These are phyloP conservation scores for Macrotis lagotis DNA, from an alignment of 2,113 vertebrate species.

Conservation along the genomic window DNA sequence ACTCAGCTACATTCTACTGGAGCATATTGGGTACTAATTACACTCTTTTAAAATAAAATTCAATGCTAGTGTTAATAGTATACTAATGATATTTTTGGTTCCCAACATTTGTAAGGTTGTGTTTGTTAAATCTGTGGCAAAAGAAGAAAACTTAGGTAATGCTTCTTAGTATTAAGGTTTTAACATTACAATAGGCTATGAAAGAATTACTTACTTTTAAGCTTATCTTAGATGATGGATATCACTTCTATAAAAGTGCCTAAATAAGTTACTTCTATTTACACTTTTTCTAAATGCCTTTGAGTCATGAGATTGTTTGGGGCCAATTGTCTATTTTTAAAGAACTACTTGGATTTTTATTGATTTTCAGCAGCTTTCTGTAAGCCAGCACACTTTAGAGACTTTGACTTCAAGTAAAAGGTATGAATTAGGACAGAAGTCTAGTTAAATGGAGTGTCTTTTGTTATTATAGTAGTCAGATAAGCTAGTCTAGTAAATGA, in stretches of 20 bases:
- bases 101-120: not conserved
- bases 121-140: not conserved
- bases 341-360: not conserved
- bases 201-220: not conserved
- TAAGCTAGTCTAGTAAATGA: no score
- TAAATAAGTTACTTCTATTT: not conserved
- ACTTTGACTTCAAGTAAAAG: not conserved
- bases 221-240: not conserved
- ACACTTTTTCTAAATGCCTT: slow-evolving; percentile 13
- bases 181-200: no score
- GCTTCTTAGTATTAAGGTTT: not conserved
- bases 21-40: not conserved
- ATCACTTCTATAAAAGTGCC: not conserved
- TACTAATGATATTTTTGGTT: not conserved
- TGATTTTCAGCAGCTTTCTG: not conserved
- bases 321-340: not conserved
- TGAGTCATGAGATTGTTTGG: not conserved
- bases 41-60: not conserved
- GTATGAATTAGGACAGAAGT: not conserved
- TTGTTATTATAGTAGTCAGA: no score
- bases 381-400: not conserved
- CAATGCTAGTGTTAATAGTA: not conserved
- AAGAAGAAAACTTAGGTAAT: not conserved
- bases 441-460: no score
- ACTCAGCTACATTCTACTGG: not conserved